These are phyloP conservation scores for Sebastes trivittatus DNA, from an alignment of 2,797 vertebrate genomes.

Conservation along the genomic window DNA sequence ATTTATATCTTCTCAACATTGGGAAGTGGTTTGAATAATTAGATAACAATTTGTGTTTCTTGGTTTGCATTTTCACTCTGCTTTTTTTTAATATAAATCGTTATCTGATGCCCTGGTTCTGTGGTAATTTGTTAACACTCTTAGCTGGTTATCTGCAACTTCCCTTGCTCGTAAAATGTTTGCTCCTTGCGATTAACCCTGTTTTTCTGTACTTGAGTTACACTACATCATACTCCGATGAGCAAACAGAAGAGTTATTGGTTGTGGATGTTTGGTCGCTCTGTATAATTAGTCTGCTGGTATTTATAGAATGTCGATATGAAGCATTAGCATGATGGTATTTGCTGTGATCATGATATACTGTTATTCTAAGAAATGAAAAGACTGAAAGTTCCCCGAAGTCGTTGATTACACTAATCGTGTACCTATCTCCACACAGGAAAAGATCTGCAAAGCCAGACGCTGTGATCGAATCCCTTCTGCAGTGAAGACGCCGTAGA, in stretches of 20 bases:
- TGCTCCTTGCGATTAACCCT: background rate
- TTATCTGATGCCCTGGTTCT: background rate
- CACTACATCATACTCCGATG: background rate
- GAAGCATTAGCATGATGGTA: background rate
- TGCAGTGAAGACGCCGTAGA: constrained; percentile 84
- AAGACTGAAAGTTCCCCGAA: constrained; percentile 1
- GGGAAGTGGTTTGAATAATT: background rate
- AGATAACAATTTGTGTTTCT: background rate
- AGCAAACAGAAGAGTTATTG: background rate
- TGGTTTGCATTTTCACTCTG: background rate
- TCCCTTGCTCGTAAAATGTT: background rate
- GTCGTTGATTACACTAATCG: constrained; percentile 51
- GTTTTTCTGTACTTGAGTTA: background rate
- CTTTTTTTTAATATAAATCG: background rate
- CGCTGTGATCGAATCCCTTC: constrained; percentile 92
- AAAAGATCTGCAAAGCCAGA: constrained; percentile 95
- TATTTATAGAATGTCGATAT: background rate
- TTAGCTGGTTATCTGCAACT: background rate
- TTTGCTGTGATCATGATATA: constrained; percentile 2
- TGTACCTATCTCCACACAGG: constrained; percentile 81
- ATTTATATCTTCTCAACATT: background rate
- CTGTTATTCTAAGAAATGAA: constrained; percentile 63
- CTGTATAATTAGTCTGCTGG: background rate
- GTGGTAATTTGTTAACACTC: background rate
- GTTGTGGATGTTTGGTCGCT: background rate